A percentile compares a stretch with the other conserved stretches of the same genome.
Conservation (phyloP, 2,888 invertebrate genomes). For the Trachelus stipa region DNA sequence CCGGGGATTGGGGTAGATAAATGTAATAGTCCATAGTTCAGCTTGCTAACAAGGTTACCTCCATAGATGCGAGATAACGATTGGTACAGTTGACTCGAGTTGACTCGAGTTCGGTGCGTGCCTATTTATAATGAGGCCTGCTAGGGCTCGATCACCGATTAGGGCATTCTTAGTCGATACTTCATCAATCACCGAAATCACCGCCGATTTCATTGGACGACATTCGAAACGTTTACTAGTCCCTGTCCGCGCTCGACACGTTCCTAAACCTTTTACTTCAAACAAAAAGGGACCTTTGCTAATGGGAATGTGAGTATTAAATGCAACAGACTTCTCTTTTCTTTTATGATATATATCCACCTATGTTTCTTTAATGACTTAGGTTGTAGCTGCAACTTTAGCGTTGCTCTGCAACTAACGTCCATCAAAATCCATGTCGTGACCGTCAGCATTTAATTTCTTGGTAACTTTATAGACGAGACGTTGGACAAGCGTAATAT, state of each 20-base stretch:
- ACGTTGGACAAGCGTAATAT: background rate
- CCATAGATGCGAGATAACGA: conserved; percentile 52
- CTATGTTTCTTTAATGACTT: background rate
- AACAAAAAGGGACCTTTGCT: background rate
- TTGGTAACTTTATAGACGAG: background rate
- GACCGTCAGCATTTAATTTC: background rate
- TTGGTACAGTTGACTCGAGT: conserved; percentile 22
- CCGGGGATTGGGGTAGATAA: conserved; percentile 51
- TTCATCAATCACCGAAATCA: conserved; percentile 54
- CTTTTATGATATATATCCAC: background rate
- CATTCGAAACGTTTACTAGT: conserved; percentile 2
- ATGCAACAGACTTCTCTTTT: background rate
- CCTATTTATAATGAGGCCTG: conserved; percentile 51
- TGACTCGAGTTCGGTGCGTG: conserved; percentile 24
- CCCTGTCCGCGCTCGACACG: background rate
- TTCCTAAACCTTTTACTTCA: background rate
- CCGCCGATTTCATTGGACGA: conserved; percentile 21
- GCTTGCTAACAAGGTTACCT: conserved; percentile 58
- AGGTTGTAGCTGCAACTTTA: background rate
- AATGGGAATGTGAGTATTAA: background rate
- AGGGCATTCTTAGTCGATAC: conserved; percentile 57
- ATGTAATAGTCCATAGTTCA: conserved; percentile 57
- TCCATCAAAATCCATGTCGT: background rate
- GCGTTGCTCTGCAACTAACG: background rate
- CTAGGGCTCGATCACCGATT: conserved; percentile 59